Conservation (phyloP, 2,888 invertebrate genomes). For the Rutpela maculata region DNA sequence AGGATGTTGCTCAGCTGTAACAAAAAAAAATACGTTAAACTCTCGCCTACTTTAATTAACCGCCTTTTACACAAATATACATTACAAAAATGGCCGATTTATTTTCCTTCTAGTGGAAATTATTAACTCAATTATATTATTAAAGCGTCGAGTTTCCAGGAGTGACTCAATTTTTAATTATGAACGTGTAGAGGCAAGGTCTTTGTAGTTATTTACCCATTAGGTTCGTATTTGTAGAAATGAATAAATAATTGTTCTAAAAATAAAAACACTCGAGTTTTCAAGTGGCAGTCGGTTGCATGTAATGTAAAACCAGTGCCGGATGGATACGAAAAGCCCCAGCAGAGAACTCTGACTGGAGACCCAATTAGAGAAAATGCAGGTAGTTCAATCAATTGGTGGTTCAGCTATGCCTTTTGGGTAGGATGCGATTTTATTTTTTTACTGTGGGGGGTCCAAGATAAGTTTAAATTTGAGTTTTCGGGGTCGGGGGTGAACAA, state of each 20-base stretch:
- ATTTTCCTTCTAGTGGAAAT: constrained; percentile 16
- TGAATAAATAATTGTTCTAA: constrained; percentile 22
- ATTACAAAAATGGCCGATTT: constrained; percentile 13
- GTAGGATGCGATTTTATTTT: no score
- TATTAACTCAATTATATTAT: constrained; percentile 25
- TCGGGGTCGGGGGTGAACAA: no score
- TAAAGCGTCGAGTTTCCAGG: background rate
- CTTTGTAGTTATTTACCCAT: constrained; percentile 4
- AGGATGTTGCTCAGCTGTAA: constrained; percentile 75
- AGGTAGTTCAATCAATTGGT: no score
- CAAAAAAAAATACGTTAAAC: constrained; percentile 55
- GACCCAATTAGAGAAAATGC: no score
- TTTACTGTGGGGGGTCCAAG: no score
- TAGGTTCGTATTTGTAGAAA: background rate
- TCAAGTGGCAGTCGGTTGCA: background rate
- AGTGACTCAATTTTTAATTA: background rate
- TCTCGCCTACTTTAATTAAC: constrained; percentile 45
- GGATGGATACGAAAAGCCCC: background rate
- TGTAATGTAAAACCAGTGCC: background rate
- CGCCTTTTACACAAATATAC: constrained; percentile 26
- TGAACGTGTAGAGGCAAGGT: background rate
- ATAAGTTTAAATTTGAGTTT: no score
- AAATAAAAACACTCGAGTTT: constrained; percentile 25
- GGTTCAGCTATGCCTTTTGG: no score
- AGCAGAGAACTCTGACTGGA: no score